Conservation (phyloP, 1,140 invertebrate genomes). For the Polypedilum vanderplanki region DNA sequence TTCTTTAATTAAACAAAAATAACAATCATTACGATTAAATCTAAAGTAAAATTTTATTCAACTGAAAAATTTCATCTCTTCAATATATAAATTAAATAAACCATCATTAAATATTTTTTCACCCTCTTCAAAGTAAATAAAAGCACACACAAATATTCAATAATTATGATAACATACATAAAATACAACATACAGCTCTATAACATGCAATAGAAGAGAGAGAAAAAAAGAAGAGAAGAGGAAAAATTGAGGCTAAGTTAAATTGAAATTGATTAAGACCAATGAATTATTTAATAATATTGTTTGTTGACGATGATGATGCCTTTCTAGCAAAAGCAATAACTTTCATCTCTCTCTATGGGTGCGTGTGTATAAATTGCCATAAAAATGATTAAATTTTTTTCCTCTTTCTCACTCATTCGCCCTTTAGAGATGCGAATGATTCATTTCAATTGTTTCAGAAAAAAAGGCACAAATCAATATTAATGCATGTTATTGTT, state of each 20-base stretch:
- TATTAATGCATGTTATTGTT: slow-evolving; percentile 6
- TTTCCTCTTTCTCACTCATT: neutral
- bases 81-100: too few relatives aligned
- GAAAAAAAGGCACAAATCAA: neutral
- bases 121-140: neutral
- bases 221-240: too few relatives aligned
- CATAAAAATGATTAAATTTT: slow-evolving; percentile 29
- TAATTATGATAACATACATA: too few relatives aligned
- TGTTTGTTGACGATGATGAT: slow-evolving; percentile 9
- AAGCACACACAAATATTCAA: neutral
- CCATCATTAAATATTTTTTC: too few relatives aligned
- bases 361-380: neutral
- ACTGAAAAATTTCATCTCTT: too few relatives aligned
- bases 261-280: slow-evolving; percentile 29
- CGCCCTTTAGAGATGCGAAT: neutral
- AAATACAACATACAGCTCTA: too few relatives aligned
- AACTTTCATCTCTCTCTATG: neutral
- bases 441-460: neutral
- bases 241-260: slow-evolving; percentile 6
- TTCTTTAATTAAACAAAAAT: too few relatives aligned
- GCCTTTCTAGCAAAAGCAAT: neutral
- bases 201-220: too few relatives aligned
- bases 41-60: too few relatives aligned
- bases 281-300: slow-evolving; percentile 21
- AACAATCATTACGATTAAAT: too few relatives aligned